Percentiles rank a stretch among this genome's conserved stretches.
Evolutionary conservation across 2,113 vertebrate species (phyloP).

Genomic region (Buteo buteo): DNA sequence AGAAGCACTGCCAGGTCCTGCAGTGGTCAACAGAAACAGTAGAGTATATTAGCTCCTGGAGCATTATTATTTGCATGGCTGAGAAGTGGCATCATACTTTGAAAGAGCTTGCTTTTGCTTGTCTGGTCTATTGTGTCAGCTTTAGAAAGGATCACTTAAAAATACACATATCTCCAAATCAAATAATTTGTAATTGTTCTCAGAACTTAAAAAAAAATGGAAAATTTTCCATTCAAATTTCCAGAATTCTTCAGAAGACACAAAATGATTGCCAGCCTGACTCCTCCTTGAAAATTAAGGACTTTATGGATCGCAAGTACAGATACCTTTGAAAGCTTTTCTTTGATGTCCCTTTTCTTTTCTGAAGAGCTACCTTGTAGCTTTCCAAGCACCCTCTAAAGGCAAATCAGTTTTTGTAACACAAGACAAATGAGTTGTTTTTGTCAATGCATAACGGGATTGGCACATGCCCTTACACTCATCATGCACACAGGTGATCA

Average conservation of each 20-base stretch:
- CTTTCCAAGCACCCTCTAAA: not conserved
- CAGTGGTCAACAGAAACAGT: not conserved
- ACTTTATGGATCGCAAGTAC: not conserved
- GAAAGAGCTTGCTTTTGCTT: not conserved
- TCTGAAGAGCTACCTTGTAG: not conserved
- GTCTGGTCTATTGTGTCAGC: not conserved
- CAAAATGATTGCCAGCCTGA: not conserved
- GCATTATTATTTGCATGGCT: not conserved
- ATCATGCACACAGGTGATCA: not conserved
- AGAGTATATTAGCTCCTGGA: not conserved
- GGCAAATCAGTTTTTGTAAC: not conserved
- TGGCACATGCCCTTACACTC: not conserved
- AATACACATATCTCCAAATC: not conserved
- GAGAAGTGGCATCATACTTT: not conserved
- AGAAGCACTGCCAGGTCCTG: not conserved
- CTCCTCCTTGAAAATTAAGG: not conserved
- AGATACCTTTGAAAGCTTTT: not conserved
- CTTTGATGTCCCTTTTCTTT: not conserved
- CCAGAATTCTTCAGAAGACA: not conserved
- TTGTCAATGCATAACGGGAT: not conserved
- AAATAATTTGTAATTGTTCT: not conserved
- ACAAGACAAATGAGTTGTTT: not conserved
- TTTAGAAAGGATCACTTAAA: not conserved
- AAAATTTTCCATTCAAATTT: not conserved
- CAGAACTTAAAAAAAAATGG: not conserved